Percentiles rank a stretch among this genome's conserved stretches.
Evolutionary conservation across 1,140 invertebrate species (phyloP).

Genomic region (Archivesica marissinica): DNA sequence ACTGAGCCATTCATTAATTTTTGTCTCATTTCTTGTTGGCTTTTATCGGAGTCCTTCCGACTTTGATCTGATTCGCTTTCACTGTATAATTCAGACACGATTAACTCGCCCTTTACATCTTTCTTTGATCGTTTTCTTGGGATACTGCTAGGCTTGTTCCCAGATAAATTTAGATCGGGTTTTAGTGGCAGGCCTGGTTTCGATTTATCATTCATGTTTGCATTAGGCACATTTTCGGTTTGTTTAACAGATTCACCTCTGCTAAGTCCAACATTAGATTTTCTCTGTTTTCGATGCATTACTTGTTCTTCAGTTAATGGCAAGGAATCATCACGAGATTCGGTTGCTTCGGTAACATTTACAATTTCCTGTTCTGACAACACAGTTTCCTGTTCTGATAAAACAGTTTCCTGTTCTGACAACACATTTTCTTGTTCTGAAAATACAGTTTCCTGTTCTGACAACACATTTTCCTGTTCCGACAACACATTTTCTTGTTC

Average conservation of each 20-base stretch:
- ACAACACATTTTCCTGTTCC: conserved; percentile 26
- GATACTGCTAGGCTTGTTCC: conserved; percentile 36
- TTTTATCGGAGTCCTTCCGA: conserved; percentile 43
- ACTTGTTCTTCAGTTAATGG: conserved; percentile 46
- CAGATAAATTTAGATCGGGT: conserved; percentile 50
- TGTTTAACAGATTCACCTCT: background rate
- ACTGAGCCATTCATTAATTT: conserved; percentile 1
- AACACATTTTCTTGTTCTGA: conserved; percentile 27
- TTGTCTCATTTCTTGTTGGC: conserved; percentile 1
- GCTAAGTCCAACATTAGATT: background rate
- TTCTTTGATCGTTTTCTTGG: background rate
- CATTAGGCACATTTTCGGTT: background rate
- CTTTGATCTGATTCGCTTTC: conserved; percentile 55
- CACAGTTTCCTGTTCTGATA: conserved; percentile 5
- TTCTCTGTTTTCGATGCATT: conserved; percentile 20
- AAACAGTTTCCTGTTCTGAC: conserved; percentile 31
- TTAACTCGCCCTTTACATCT: conserved; percentile 15
- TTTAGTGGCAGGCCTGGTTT: conserved; percentile 68
- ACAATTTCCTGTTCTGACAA: conserved; percentile 36
- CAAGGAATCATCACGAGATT: conserved; percentile 48
- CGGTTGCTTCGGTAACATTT: conserved; percentile 20
- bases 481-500: conserved; percentile 28
- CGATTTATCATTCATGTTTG: conserved; percentile 22
- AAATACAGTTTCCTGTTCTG: conserved; percentile 1
- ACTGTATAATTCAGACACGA: conserved; percentile 51